Evolutionary conservation across 2,888 invertebrate species (phyloP).

Genomic region (Eupeodes latifasciatus): DNA sequence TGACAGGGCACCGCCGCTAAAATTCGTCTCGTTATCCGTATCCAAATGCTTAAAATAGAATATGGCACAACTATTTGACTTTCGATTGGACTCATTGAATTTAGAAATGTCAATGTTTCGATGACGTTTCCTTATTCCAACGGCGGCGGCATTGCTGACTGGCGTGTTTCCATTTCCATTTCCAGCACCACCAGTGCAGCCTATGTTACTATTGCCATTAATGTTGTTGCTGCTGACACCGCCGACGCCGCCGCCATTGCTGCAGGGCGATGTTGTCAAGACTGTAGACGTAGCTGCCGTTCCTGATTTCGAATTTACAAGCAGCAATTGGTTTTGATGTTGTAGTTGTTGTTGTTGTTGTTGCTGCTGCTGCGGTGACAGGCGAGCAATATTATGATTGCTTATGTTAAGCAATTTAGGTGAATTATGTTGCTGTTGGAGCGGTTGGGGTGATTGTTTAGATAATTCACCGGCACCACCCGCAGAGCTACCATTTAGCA

Average conservation of each 20-base stretch:
- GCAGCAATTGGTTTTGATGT: conserved; percentile 75
- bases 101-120: conserved; percentile 86
- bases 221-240: conserved; percentile 24
- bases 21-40: conserved; percentile 91
- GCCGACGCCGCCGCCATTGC: conserved; percentile 60
- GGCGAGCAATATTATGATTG: conserved; percentile 76
- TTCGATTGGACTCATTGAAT: conserved; percentile 90
- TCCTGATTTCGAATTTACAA: conserved; percentile 63
- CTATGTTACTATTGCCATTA: conserved; percentile 58
- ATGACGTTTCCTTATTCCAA: conserved; percentile 81
- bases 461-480: conserved; percentile 48
- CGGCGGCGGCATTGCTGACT: conserved; percentile 34
- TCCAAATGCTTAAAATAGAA: conserved; percentile 95
- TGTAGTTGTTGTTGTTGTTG: conserved; percentile 65
- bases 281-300: conserved; percentile 36
- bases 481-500: conserved; percentile 59
- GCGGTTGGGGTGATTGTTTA: conserved; percentile 54
- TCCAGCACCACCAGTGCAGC: conserved; percentile 41
- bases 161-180: conserved; percentile 38
- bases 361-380: conserved; percentile 75
- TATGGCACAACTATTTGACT: conserved; percentile 92
- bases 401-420: conserved; percentile 60
- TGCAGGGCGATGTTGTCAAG: conserved; percentile 73
- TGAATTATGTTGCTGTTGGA: conserved; percentile 63
- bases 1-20: conserved; percentile 81